A percentile compares a stretch with the other conserved stretches of the same genome.
These are phyloP conservation scores for Zygothrica quintamaculata DNA, from an alignment of 2,888 invertebrate species.

Conservation along the genomic window DNA sequence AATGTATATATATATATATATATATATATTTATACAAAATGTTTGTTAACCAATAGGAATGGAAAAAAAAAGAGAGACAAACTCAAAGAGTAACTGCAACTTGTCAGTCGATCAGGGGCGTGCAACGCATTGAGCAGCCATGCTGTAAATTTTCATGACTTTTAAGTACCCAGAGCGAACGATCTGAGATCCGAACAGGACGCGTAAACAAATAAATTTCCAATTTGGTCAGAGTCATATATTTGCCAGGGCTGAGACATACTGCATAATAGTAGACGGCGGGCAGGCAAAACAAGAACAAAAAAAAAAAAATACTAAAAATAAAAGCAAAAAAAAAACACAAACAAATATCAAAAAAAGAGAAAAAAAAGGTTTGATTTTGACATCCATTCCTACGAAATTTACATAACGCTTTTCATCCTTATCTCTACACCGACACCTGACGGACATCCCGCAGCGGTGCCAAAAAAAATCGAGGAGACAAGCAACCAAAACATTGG, in stretches of 20 bases:
- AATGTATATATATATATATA: constrained; percentile 5
- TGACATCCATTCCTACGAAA: constrained; percentile 72
- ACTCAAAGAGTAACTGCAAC: constrained; percentile 42
- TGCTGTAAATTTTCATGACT: constrained; percentile 80
- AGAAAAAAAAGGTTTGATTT: constrained; percentile 63
- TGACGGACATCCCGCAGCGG: constrained; percentile 69
- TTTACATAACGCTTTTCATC: constrained; percentile 77
- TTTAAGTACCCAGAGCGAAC: constrained; percentile 61
- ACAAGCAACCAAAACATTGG: constrained; percentile 46
- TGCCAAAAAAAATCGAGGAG: constrained; percentile 65
- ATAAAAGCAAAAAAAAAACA: constrained; percentile 7
- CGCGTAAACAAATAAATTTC: constrained; percentile 80
- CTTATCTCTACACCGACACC: constrained; percentile 72
- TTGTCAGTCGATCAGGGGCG: constrained; percentile 58
- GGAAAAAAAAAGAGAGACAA: constrained; percentile 16
- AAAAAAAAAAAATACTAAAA: constrained; percentile 6
- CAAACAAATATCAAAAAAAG: no score
- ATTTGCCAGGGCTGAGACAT: constrained; percentile 55
- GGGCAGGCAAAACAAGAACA: constrained; percentile 9
- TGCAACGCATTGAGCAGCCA: constrained; percentile 45
- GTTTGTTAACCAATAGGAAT: constrained; percentile 67
- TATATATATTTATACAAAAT: constrained; percentile 29
- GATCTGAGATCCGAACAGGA: constrained; percentile 38
- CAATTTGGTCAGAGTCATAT: constrained; percentile 77
- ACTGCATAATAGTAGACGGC: constrained; percentile 27